Percentiles rank a stretch among this genome's conserved stretches.
phyloP scores from a whole-genome alignment of 92 coral and sea anemone species.

The Parazoanthus darwini region DNA sequence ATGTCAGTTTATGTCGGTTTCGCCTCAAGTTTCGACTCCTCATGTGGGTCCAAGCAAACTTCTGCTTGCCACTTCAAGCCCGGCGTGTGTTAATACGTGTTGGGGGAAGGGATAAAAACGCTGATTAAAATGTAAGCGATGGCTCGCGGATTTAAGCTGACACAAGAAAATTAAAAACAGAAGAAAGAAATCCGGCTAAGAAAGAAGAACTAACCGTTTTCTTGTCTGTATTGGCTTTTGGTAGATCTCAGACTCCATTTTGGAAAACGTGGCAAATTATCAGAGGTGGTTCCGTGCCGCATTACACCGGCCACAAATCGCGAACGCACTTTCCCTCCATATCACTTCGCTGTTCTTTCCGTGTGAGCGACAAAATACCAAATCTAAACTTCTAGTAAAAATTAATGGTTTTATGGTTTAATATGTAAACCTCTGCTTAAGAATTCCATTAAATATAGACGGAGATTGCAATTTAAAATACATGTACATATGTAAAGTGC shows the following conservation, averaged over 20 bases:
- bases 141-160: neutral
- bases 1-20: neutral
- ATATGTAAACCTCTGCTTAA: conserved; percentile 93
- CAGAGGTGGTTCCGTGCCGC: conserved; percentile 25
- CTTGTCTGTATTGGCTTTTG: conserved; percentile 1
- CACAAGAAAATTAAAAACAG: neutral
- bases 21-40: neutral
- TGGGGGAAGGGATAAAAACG: conserved; percentile 20
- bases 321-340: neutral
- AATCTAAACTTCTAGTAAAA: conserved; percentile 67
- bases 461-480: conserved; percentile 76
- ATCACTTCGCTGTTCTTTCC: conserved; percentile 17
- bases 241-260: conserved; percentile 2
- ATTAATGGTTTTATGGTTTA: conserved; percentile 84
- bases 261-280: conserved; percentile 37
- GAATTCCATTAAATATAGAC: conserved; percentile 97
- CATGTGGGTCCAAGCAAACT: neutral
- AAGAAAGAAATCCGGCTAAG: neutral
- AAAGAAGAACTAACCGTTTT: conserved; percentile 29
- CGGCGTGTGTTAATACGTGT: conserved; percentile 9
- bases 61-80: conserved; percentile 30
- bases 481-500: conserved; percentile 81
- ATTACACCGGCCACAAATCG: neutral
- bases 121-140: neutral
- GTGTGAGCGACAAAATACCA: conserved; percentile 34